Evolutionary conservation across 2,888 invertebrate species (phyloP).

Genomic region (Ashinkailepas kermadecensis): DNA sequence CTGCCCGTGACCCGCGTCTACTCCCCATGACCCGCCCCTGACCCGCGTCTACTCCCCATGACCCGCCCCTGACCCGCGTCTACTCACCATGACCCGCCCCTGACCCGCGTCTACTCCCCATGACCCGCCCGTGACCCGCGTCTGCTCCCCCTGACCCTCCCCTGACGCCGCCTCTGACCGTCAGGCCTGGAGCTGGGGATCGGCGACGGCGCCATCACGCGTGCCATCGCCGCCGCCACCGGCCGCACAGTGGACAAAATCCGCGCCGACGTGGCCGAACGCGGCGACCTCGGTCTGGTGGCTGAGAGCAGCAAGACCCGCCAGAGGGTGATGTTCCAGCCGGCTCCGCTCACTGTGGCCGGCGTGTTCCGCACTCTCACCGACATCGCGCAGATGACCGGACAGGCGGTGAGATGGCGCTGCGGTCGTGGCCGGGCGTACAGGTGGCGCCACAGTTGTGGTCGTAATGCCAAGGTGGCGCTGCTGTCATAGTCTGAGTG

Average conservation of each 20-base stretch:
- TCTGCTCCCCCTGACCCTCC: too few species aligned
- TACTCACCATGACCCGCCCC: too few species aligned
- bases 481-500: too few species aligned
- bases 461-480: too few species aligned
- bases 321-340: slow-evolving; percentile 68
- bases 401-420: slow-evolving; percentile 53
- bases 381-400: slow-evolving; percentile 79
- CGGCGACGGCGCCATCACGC: slow-evolving; percentile 89
- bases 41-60: too few species aligned
- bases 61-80: too few species aligned
- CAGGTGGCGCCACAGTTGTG: slow-evolving; percentile 49
- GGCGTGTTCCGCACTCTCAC: slow-evolving; percentile 73
- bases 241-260: slow-evolving; percentile 77
- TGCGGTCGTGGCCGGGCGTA: slow-evolving; percentile 41
- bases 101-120: background rate
- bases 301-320: slow-evolving; percentile 75
- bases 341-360: slow-evolving; percentile 64
- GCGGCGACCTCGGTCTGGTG: slow-evolving; percentile 84
- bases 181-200: slow-evolving; percentile 74
- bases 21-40: too few species aligned
- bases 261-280: slow-evolving; percentile 58
- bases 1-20: too few species aligned
- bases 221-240: slow-evolving; percentile 83
- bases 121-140: too few species aligned
- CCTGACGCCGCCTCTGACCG: slow-evolving; percentile 14